These are phyloP conservation scores for Globia sparganii DNA, from an alignment of 2,888 invertebrate species.

Conservation along the genomic window DNA sequence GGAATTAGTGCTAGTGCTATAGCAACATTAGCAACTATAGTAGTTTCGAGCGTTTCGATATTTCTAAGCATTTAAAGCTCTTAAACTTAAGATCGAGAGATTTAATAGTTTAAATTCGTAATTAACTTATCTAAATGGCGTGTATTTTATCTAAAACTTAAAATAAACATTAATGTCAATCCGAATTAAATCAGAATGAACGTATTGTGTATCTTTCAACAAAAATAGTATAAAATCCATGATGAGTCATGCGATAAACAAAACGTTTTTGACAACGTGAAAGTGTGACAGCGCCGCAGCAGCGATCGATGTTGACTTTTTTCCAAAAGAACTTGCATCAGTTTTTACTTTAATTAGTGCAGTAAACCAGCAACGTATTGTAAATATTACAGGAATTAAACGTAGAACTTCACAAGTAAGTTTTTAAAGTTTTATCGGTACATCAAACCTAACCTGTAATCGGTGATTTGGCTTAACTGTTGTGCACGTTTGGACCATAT, in stretches of 20 bases:
- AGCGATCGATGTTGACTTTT: conserved; percentile 53
- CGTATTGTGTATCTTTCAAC: not conserved
- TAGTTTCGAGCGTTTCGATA: conserved; percentile 29
- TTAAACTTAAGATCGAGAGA: no score
- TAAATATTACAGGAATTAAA: conserved; percentile 15
- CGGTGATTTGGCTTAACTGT: conserved; percentile 4
- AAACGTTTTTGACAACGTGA: conserved; percentile 50
- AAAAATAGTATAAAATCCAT: not conserved
- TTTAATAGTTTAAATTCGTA: no score
- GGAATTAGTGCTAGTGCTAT: not conserved
- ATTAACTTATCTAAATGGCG: fast-evolving
- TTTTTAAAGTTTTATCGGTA: conserved; percentile 1
- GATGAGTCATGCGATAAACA: not conserved
- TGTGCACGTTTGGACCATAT: conserved; percentile 9
- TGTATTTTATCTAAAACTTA: fast-evolving
- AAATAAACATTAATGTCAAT: not conserved
- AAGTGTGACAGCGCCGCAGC: conserved; percentile 43
- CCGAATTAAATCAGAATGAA: fast-evolving
- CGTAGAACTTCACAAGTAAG: conserved; percentile 34
- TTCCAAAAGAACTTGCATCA: conserved; percentile 45
- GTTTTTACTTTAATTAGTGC: conserved; percentile 28
- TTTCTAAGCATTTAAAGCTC: not conserved
- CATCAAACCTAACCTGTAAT: conserved; percentile 45
- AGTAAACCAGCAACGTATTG: conserved; percentile 16
- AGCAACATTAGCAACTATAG: conserved; percentile 27